phyloP scores from a whole-genome alignment of 1,140 invertebrate genomes.

The Cydia splendana region DNA sequence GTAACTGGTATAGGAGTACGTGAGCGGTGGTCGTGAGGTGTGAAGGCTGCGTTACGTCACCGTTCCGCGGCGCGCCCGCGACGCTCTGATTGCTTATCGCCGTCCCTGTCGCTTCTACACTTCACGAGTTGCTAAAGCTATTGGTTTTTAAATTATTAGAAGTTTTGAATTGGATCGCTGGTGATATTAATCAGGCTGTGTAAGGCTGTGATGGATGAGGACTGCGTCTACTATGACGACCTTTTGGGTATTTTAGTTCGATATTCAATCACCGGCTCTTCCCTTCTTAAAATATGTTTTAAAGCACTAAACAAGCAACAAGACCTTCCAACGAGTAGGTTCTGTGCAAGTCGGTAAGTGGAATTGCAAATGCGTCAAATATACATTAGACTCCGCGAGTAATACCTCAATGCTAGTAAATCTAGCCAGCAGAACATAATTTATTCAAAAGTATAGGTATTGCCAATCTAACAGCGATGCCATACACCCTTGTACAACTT shows the following conservation, averaged over 20 bases:
- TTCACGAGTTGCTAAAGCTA: conserved; percentile 4
- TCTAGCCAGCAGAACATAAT: no score
- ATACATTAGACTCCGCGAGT: no score
- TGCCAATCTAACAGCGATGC: neutral
- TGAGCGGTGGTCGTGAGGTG: conserved; percentile 44
- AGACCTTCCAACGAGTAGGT: no score
- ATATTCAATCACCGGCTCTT: neutral
- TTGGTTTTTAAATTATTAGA: neutral
- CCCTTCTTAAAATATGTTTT: neutral
- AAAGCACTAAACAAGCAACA: no score
- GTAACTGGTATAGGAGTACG: conserved; percentile 10
- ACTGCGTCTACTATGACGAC: neutral
- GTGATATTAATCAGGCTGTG: neutral
- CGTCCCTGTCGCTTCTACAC: conserved; percentile 30
- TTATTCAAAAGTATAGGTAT: no score
- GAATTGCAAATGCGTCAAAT: no score
- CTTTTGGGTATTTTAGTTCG: neutral
- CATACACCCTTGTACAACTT: neutral
- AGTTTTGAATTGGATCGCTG: neutral
- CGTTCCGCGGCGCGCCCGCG: conserved; percentile 58
- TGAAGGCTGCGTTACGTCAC: conserved; percentile 69
- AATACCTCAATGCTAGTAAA: no score
- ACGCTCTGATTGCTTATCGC: conserved; percentile 61
- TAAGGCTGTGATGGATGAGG: no score
- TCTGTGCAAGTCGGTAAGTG: no score